Evolutionary conservation across 2,113 vertebrate genomes (phyloP).

Genomic region (Lophotis ruficrista): DNA sequence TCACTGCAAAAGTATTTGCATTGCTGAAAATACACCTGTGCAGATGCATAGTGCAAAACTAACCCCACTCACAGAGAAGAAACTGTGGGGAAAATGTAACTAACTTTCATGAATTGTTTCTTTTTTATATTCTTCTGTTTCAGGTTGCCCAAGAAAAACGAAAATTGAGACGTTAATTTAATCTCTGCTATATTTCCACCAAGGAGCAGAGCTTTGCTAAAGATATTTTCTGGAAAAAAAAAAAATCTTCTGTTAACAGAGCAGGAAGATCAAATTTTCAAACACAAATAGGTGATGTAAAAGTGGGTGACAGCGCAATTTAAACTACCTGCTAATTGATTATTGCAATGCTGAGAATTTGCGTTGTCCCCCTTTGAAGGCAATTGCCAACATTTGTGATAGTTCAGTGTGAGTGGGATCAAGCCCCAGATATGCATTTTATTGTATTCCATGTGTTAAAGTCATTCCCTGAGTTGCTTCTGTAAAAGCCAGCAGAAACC

Average conservation of each 20-base stretch:
- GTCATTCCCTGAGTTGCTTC: not conserved
- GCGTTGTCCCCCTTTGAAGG: not conserved
- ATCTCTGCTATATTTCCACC: not conserved
- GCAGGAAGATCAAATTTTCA: not conserved
- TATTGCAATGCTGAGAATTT: not conserved
- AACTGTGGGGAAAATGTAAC: not conserved
- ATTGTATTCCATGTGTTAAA: not conserved
- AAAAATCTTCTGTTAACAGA: not conserved
- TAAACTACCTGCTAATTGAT: not conserved
- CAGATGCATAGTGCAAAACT: not conserved
- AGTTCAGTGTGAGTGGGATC: not conserved
- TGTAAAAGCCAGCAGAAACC: slow-evolving; percentile 16
- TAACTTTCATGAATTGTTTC: not conserved
- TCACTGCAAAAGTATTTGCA: not conserved
- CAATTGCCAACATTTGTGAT: not conserved
- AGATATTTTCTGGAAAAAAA: not conserved
- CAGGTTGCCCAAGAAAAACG: slow-evolving; percentile 18
- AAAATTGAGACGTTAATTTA: slow-evolving; percentile 12
- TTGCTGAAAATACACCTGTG: not conserved
- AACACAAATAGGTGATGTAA: not conserved
- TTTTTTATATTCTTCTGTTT: not conserved
- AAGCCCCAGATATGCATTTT: not conserved
- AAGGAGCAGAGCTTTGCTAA: not conserved
- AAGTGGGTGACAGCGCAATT: not conserved
- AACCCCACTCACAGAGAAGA: not conserved